Percentiles rank a stretch among this genome's conserved stretches.
These are phyloP conservation scores for Drosophila sproati DNA, from an alignment of 1,140 invertebrate species.

Conservation along the genomic window DNA sequence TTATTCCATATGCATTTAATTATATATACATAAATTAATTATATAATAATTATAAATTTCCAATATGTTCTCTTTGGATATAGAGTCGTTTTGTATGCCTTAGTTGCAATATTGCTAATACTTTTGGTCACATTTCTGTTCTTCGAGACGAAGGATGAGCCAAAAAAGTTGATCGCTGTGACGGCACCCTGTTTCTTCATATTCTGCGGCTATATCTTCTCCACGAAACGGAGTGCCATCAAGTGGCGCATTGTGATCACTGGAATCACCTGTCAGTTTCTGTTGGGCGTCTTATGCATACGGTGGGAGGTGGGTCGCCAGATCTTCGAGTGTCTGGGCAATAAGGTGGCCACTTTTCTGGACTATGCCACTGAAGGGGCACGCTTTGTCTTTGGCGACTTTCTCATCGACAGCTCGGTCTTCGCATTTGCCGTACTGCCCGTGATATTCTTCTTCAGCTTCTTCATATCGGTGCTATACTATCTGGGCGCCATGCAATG, in stretches of 20 bases:
- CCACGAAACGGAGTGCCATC: constrained; percentile 87
- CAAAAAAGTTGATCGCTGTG: constrained; percentile 88
- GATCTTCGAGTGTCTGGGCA: constrained; percentile 92
- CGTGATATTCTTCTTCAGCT: constrained; percentile 96
- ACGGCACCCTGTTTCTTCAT: constrained; percentile 87
- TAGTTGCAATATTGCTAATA: constrained; percentile 79
- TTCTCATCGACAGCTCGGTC: constrained; percentile 87
- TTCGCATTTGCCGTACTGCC: constrained; percentile 94
- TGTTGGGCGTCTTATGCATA: constrained; percentile 94
- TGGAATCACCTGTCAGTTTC: constrained; percentile 94
- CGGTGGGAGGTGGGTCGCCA: constrained; percentile 91
- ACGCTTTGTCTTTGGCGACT: constrained; percentile 93
- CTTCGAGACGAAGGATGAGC: constrained; percentile 87
- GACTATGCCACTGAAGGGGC: constrained; percentile 91
- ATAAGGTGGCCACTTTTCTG: constrained; percentile 92
- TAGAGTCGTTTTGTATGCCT: constrained; percentile 55
- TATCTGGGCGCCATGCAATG: constrained; percentile 95
- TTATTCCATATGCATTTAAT: not conserved
- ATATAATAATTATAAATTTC: not conserved
- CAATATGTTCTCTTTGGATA: not conserved
- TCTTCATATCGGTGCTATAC: constrained; percentile 94
- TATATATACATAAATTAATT: not conserved
- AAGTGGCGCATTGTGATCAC: constrained; percentile 92
- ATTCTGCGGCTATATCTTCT: constrained; percentile 86
- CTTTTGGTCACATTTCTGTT: constrained; percentile 87